phyloP scores from a whole-genome alignment of 2,113 vertebrate species.

The Trematocara nigrifrons region DNA sequence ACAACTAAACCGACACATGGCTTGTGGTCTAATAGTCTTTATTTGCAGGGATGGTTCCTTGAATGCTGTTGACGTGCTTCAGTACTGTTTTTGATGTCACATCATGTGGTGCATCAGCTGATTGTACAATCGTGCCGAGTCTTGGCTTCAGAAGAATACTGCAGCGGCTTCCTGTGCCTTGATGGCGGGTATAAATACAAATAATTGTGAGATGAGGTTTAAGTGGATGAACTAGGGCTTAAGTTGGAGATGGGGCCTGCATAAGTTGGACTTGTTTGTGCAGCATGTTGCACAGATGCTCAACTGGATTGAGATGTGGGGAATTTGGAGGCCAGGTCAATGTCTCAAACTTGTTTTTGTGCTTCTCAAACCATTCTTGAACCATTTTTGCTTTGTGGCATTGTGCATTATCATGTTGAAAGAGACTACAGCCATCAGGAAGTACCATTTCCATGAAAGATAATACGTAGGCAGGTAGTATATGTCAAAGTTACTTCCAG shows the following conservation, averaged over 20 bases:
- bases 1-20: not conserved
- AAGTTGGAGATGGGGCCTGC: not conserved
- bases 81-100: not conserved
- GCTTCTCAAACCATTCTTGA: not conserved
- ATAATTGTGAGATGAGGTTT: not conserved
- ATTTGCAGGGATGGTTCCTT: not conserved
- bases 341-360: not conserved
- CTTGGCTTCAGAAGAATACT: not conserved
- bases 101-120: not conserved
- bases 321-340: not conserved
- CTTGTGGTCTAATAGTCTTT: not conserved
- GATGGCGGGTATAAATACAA: not conserved
- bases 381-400: not conserved
- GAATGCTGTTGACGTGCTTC: not conserved
- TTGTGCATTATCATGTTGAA: not conserved
- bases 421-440: not conserved
- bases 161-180: not conserved
- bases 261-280: not conserved
- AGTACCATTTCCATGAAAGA: accelerated
- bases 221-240: not conserved
- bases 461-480: not conserved
- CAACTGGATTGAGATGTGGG: not conserved
- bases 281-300: not conserved
- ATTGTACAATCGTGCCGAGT: not conserved
- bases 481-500: not conserved